Base-by-base conservation (phyloP, 2,113 vertebrate species). In the Ivindomyrus marchei region DNA sequence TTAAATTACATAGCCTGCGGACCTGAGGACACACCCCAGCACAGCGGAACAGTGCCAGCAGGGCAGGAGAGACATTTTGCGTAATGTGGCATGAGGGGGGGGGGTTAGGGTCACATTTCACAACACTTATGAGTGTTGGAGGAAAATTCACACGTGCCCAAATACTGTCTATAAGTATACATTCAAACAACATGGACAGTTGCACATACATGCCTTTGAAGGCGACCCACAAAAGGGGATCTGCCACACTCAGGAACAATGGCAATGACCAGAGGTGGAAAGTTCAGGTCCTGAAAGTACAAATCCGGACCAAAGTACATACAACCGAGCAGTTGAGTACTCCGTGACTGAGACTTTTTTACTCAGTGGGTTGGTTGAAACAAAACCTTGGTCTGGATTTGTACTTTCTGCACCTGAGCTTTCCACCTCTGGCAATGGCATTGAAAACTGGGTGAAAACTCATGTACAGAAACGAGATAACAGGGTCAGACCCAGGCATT, bases 1-100 rank as follows among this genome's bases (percentile, higher is more conserved):
- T 85, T 49, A 87, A 53, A 87, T 87, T 87, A 50, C n/a, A 46
- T 53, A 56, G 62, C 90, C 88, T 56, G 62, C 39, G 85, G 90
- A 58, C 47, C 1, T 1, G 1, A 56, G 31, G 17, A 53, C 58
- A 62, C 70, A 88, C 62, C 62, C 52, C n/a, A 88, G 62, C 47
- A n/a, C 84, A 27, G 84, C 45, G 1, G 21, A 24, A 42, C 13
- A 8, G 31, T 42, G 36, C 74, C 36, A 19, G 74, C 45, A 21
- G 3, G 7, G 0, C 19, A 85, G 83, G 42, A 47, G 45, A 85
- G 45, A 85, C 19, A 10, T 85, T 19, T 10, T 27, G 62, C 1
- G 6, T 42, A 24, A 15, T 42, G 15, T 83, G 42, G 39, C 77
- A 83, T 0, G 17, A 1, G 36, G 42, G 2, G 17, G 31, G 15